phyloP scores from a whole-genome alignment of 2,888 invertebrate genomes.

The Lasioglossum pauxillum region DNA sequence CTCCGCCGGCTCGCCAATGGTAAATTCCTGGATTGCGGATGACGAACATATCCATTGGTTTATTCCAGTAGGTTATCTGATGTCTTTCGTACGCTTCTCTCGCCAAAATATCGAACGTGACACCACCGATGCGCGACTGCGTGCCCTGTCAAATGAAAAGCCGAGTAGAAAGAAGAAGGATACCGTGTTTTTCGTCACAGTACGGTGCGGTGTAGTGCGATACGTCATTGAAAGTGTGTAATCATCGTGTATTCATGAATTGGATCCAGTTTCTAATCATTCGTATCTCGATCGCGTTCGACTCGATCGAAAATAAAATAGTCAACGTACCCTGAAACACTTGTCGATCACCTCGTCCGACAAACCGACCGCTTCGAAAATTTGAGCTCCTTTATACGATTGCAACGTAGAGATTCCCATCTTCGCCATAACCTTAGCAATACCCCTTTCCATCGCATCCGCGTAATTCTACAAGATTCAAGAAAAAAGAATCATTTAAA shows the following conservation, averaged over 20 bases:
- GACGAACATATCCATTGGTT: conserved; percentile 89
- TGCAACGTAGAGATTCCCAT: conserved; percentile 99
- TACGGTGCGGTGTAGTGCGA: no score
- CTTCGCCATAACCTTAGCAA: conserved; percentile 98
- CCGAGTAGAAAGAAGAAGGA: no score
- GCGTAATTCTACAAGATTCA: conserved; percentile 89
- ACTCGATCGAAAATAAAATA: not conserved
- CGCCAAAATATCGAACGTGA: conserved; percentile 94
- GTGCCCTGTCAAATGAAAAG: conserved; percentile 85
- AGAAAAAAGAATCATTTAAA: not conserved
- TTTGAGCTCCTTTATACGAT: conserved; percentile 99
- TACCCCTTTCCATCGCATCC: conserved; percentile 95
- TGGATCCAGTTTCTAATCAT: conserved; percentile 80
- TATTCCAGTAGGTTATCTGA: conserved; percentile 89
- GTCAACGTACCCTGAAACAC: conserved; percentile 93
- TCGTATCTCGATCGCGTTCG: conserved; percentile 12
- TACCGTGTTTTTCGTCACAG: no score
- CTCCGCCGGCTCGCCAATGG: conserved; percentile 99
- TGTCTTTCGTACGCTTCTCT: conserved; percentile 94
- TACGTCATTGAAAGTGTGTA: conserved; percentile 72
- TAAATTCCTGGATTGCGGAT: conserved; percentile 96
- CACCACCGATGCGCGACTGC: conserved; percentile 93
- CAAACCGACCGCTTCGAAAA: conserved; percentile 99
- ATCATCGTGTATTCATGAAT: conserved; percentile 78
- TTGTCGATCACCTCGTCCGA: conserved; percentile 96